These are phyloP conservation scores for Mylabris phalerata DNA, from an alignment of 1,140 invertebrate species.

Conservation along the genomic window DNA sequence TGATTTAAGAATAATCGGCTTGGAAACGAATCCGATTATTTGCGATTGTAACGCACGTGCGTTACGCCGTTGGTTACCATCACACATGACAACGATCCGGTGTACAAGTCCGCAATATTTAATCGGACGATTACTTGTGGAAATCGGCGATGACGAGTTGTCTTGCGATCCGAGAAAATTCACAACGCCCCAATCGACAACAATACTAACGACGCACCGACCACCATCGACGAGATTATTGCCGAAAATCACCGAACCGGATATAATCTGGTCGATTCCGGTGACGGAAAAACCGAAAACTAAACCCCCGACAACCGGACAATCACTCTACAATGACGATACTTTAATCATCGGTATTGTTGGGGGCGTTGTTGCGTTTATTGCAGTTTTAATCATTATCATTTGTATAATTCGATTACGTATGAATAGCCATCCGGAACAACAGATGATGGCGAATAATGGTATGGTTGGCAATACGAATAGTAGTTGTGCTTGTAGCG, in stretches of 20 bases:
- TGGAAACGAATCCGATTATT: conserved; percentile 69
- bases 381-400: conserved; percentile 77
- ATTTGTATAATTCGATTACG: conserved; percentile 76
- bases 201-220: conserved; percentile 37
- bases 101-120: conserved; percentile 64
- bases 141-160: conserved; percentile 71
- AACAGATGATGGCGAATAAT: conserved; percentile 40
- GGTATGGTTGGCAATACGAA: conserved; percentile 42
- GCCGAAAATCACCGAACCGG: conserved; percentile 62
- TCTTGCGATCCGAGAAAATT: conserved; percentile 62
- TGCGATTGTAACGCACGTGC: conserved; percentile 80
- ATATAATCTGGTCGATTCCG: conserved; percentile 81
- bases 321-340: conserved; percentile 72
- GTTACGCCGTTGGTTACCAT: conserved; percentile 67
- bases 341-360: conserved; percentile 88
- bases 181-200: conserved; percentile 46
- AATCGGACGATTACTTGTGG: conserved; percentile 56
- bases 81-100: conserved; percentile 51
- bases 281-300: conserved; percentile 49
- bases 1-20: conserved; percentile 62
- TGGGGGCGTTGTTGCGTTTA: conserved; percentile 83
- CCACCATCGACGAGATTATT: conserved; percentile 44
- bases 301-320: conserved; percentile 49
- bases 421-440: conserved; percentile 56
- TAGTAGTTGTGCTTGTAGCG: conserved; percentile 45